Conservation (phyloP, 2,888 invertebrate species). For the Cenopis cana region DNA sequence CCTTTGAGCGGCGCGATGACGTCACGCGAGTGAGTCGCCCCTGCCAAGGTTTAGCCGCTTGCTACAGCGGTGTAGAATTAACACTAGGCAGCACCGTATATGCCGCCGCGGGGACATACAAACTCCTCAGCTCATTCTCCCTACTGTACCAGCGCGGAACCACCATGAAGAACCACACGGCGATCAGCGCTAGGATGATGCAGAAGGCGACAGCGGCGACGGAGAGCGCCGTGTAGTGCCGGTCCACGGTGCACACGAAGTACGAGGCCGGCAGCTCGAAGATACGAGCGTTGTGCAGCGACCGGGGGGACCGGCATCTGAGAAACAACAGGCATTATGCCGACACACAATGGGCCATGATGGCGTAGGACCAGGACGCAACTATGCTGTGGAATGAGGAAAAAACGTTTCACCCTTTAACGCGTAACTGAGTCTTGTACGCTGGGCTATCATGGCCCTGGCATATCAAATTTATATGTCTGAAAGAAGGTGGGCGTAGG, state of each 20-base stretch:
- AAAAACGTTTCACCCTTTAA: too few species aligned
- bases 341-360: too few species aligned
- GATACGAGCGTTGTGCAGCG: slow-evolving; percentile 72
- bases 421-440: too few species aligned
- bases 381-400: too few species aligned
- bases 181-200: slow-evolving; percentile 58
- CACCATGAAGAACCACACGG: slow-evolving; percentile 70
- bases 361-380: too few species aligned
- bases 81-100: slow-evolving; percentile 63
- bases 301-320: slow-evolving; percentile 80
- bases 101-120: slow-evolving; percentile 57
- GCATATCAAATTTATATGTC: too few species aligned
- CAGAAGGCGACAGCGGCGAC: slow-evolving; percentile 61
- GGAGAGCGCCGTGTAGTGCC: slow-evolving; percentile 55
- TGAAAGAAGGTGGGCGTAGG: too few species aligned
- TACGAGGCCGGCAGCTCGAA: slow-evolving; percentile 73
- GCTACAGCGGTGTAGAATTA: slow-evolving; percentile 7
- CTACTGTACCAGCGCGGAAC: slow-evolving; percentile 58
- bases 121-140: slow-evolving; percentile 54
- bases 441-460: too few species aligned
- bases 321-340: too few species aligned
- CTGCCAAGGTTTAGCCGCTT: too few species aligned
- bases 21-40: too few species aligned
- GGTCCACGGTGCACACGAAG: slow-evolving; percentile 66
- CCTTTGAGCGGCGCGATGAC: too few species aligned